Percentiles rank a stretch among this genome's conserved stretches.
These are phyloP conservation scores for Clostera curtula DNA, from an alignment of 2,888 invertebrate genomes.

Conservation along the genomic window DNA sequence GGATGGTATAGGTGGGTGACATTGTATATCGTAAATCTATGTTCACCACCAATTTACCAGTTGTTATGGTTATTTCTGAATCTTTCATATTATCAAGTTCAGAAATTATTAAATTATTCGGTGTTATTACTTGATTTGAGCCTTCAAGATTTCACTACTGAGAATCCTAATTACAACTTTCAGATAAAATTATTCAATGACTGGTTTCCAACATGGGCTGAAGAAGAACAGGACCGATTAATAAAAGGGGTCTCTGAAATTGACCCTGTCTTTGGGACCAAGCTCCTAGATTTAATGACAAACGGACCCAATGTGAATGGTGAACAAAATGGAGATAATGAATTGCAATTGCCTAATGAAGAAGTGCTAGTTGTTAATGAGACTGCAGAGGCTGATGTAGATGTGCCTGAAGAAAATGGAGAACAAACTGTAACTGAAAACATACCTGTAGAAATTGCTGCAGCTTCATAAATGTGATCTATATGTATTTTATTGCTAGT, in stretches of 20 bases:
- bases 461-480: conserved; percentile 45
- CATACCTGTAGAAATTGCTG: conserved; percentile 55
- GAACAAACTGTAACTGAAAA: conserved; percentile 34
- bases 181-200: conserved; percentile 88
- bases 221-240: conserved; percentile 81
- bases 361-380: conserved; percentile 23
- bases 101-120: too few species aligned
- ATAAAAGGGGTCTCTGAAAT: conserved; percentile 81
- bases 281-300: conserved; percentile 70
- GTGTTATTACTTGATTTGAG: too few species aligned
- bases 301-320: conserved; percentile 52
- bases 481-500: conserved; percentile 1
- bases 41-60: too few species aligned
- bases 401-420: conserved; percentile 16
- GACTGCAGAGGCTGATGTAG: conserved; percentile 14
- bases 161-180: conserved; percentile 17
- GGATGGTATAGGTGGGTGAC: too few species aligned
- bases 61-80: too few species aligned
- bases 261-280: conserved; percentile 82
- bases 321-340: conserved; percentile 48
- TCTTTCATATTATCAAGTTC: too few species aligned
- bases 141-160: conserved; percentile 1
- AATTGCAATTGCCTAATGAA: conserved; percentile 35
- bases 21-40: too few species aligned
- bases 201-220: conserved; percentile 87